Evolutionary conservation across 2,113 vertebrate species (phyloP).

Genomic region (Bungarus multicinctus): DNA sequence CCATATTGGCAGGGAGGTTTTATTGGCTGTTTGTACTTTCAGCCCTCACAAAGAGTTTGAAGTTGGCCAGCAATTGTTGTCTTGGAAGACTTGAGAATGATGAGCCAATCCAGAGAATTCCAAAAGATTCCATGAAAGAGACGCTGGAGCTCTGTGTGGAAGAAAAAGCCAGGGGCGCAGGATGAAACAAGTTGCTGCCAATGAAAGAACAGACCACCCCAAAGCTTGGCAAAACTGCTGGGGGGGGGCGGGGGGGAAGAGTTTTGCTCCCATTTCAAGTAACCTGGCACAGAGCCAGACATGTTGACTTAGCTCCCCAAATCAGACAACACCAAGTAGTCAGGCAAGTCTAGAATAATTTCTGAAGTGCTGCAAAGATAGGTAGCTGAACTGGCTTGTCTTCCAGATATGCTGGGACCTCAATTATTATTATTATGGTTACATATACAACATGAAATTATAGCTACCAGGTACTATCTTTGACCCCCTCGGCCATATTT

Average conservation of each 20-base stretch:
- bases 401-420: not conserved
- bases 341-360: not conserved
- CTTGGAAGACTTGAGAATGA: not conserved
- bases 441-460: no score
- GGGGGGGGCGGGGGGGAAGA: fast-evolving
- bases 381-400: not conserved
- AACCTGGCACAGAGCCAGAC: not conserved
- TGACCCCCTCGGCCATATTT: not conserved
- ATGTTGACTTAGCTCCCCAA: not conserved
- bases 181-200: not conserved
- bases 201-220: not conserved
- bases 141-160: not conserved
- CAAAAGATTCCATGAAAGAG: not conserved
- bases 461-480: not conserved
- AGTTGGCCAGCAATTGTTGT: not conserved
- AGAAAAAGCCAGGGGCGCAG: not conserved
- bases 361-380: not conserved
- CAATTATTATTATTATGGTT: not conserved
- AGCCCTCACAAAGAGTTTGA: not conserved
- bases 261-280: not conserved
- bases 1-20: not conserved
- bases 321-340: not conserved
- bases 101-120: not conserved
- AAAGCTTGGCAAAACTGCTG: not conserved
- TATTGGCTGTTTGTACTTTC: not conserved